Conservation (phyloP, 2,113 vertebrate species). For the Tylochromis polylepis region DNA sequence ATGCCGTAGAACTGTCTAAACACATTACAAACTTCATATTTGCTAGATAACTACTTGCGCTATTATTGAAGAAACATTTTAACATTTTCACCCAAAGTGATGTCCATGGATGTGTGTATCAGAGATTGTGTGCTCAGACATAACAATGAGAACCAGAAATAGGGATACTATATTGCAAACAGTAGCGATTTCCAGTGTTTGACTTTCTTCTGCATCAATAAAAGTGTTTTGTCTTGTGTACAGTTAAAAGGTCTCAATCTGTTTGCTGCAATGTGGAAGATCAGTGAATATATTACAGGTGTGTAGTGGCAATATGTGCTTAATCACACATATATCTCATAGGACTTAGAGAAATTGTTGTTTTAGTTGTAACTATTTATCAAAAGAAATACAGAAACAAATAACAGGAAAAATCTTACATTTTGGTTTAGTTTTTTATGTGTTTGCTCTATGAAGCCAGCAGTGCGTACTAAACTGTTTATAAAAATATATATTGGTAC, state of each 20-base stretch:
- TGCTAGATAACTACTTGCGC: background rate
- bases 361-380: background rate
- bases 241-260: background rate
- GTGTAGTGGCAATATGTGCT: background rate
- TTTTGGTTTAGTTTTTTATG: background rate
- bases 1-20: conserved; percentile 1
- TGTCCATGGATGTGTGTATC: background rate
- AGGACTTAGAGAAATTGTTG: background rate
- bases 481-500: background rate
- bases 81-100: conserved; percentile 10
- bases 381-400: background rate
- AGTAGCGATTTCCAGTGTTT: background rate
- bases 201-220: background rate
- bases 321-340: background rate
- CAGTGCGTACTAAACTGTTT: background rate
- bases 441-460: background rate
- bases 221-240: background rate
- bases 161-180: background rate
- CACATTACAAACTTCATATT: conserved; percentile 9
- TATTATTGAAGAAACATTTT: conserved; percentile 7
- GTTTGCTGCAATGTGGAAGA: background rate
- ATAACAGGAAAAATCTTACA: background rate
- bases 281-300: background rate
- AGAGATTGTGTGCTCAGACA: background rate
- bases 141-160: background rate